These are phyloP conservation scores for Porphyrio hochstetteri DNA, from an alignment of 2,113 vertebrate species.

Conservation along the genomic window DNA sequence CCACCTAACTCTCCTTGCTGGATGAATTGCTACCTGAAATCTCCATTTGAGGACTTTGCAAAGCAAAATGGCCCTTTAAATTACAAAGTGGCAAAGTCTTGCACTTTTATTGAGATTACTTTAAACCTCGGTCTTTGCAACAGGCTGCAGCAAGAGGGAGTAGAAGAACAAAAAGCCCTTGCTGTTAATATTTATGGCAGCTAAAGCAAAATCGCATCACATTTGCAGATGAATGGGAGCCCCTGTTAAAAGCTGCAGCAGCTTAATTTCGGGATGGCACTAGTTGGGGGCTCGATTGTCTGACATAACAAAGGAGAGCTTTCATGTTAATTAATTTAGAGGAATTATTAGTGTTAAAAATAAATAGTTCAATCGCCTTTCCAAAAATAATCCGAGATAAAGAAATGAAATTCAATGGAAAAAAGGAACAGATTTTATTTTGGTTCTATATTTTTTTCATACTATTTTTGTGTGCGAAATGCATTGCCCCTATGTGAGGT, in stretches of 20 bases:
- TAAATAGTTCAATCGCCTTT: conserved; percentile 1
- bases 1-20: neutral
- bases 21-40: neutral
- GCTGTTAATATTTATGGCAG: conserved; percentile 60
- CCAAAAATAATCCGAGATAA: conserved; percentile 1
- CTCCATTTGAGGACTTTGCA: neutral
- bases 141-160: conserved; percentile 61
- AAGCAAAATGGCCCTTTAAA: neutral
- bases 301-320: conserved; percentile 22
- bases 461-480: neutral
- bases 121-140: conserved; percentile 45
- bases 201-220: conserved; percentile 27
- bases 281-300: neutral
- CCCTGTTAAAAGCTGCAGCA: conserved; percentile 41
- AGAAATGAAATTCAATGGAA: neutral
- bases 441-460: neutral
- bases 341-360: conserved; percentile 29
- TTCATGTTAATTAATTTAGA: conserved; percentile 46
- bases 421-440: neutral
- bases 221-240: conserved; percentile 49
- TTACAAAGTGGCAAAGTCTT: neutral
- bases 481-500: neutral
- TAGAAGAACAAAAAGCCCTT: conserved; percentile 59
- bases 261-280: conserved; percentile 41
- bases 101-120: neutral